Percentiles rank a stretch among this genome's conserved stretches.
These are phyloP conservation scores for Pogona vitticeps DNA, from an alignment of 2,113 vertebrate genomes.

Conservation along the genomic window DNA sequence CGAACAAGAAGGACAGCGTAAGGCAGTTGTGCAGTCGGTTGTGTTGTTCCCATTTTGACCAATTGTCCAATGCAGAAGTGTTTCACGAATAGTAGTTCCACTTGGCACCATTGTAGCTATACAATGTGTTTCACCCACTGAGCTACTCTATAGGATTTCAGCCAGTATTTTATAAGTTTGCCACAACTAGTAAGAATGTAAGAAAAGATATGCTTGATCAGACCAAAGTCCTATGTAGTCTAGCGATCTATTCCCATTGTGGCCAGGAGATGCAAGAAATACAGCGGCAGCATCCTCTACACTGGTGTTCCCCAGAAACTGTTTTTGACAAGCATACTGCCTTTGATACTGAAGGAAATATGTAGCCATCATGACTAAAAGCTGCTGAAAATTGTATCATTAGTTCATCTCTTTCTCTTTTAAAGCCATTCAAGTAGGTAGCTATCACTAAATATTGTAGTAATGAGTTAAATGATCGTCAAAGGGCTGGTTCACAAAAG, in stretches of 20 bases:
- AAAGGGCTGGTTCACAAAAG: not conserved
- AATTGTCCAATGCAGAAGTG: too few species aligned
- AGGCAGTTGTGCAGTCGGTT: too few species aligned
- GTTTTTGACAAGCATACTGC: not conserved
- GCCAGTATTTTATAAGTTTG: slow-evolving; percentile 18
- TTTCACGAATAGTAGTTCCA: too few species aligned
- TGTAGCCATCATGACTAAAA: not conserved
- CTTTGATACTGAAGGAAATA: not conserved
- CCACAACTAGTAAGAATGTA: not conserved
- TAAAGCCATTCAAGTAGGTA: not conserved
- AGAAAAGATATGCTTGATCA: not conserved
- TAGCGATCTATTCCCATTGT: not conserved
- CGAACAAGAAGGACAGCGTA: too few species aligned
- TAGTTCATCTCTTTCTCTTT: not conserved
- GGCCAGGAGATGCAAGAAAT: too few species aligned
- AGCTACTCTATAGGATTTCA: too few species aligned
- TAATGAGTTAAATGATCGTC: not conserved
- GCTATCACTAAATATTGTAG: not conserved
- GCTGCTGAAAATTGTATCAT: not conserved
- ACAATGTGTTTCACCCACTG: too few species aligned
- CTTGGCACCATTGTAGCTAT: too few species aligned
- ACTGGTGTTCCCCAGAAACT: not conserved
- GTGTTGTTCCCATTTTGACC: too few species aligned
- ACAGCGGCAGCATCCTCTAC: not conserved
- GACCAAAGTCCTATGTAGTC: not conserved